A percentile compares a stretch with the other conserved stretches of the same genome.
Evolutionary conservation across 2,888 invertebrate species (phyloP).

Genomic region (Oscheius sp.): DNA sequence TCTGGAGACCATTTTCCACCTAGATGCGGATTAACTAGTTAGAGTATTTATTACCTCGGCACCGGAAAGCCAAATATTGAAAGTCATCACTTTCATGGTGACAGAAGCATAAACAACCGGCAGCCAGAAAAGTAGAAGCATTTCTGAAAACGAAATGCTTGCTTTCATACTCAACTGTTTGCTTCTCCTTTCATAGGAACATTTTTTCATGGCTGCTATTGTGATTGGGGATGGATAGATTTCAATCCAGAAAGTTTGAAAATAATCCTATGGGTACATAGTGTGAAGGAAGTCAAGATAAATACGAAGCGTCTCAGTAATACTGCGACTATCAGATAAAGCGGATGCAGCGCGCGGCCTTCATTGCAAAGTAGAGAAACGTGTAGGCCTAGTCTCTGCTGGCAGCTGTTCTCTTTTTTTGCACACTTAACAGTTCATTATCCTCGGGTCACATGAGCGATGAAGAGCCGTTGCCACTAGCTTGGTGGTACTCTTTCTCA

Average conservation of each 20-base stretch:
- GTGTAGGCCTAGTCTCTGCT: no score
- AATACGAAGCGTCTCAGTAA: background rate
- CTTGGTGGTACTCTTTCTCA: no score
- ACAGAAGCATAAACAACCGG: background rate
- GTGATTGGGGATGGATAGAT: no score
- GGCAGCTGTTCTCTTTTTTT: constrained; percentile 9
- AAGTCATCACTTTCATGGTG: constrained; percentile 56
- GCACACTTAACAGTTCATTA: constrained; percentile 9
- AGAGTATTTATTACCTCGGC: constrained; percentile 26
- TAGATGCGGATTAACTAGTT: background rate
- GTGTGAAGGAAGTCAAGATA: background rate
- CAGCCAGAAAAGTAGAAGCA: background rate
- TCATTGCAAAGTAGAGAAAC: no score
- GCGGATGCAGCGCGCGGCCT: no score
- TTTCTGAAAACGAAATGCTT: no score
- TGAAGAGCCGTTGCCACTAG: background rate
- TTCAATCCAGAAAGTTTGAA: background rate
- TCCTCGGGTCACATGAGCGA: background rate
- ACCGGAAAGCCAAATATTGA: constrained; percentile 64
- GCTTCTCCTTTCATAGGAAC: no score
- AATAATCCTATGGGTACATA: background rate
- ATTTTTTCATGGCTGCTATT: background rate
- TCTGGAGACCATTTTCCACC: constrained; percentile 51
- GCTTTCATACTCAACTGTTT: no score
- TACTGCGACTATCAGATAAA: no score